phyloP scores from a whole-genome alignment of 2,888 invertebrate genomes.

The Pseudococcus longispinus region DNA sequence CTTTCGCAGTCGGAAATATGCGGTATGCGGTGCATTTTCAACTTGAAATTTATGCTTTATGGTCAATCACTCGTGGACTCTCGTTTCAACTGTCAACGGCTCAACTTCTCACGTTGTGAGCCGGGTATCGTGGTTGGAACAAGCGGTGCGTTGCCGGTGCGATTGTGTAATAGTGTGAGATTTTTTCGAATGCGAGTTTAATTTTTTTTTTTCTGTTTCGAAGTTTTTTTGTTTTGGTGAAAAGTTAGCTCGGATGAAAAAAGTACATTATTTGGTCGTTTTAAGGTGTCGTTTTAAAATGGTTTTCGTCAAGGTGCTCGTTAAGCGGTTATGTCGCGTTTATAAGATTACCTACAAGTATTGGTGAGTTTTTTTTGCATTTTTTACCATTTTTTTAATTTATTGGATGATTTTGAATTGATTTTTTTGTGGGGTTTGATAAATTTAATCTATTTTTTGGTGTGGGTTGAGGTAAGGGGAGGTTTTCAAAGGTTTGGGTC shows the following conservation, averaged over 20 bases:
- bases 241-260: slow-evolving; percentile 21
- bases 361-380: slow-evolving; percentile 39
- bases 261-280: slow-evolving; percentile 8
- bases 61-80: neutral
- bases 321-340: slow-evolving; percentile 19
- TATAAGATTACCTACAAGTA: neutral
- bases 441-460: too few species aligned
- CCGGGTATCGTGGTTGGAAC: neutral
- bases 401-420: too few species aligned
- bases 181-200: neutral
- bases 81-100: neutral
- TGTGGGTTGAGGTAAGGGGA: too few species aligned
- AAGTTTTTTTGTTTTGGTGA: neutral
- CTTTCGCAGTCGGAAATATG: too few species aligned
- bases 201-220: neutral
- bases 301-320: neutral
- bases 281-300: slow-evolving; percentile 5
- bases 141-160: neutral
- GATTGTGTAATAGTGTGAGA: too few species aligned
- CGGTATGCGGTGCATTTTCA: slow-evolving; percentile 10
- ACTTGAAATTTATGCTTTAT: neutral
- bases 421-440: too few species aligned
- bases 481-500: too few species aligned
- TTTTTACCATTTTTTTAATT: too few species aligned
- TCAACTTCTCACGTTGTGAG: neutral